Evolutionary conservation across 2,113 vertebrate species (phyloP).

Genomic region (Probosciger aterrimus): DNA sequence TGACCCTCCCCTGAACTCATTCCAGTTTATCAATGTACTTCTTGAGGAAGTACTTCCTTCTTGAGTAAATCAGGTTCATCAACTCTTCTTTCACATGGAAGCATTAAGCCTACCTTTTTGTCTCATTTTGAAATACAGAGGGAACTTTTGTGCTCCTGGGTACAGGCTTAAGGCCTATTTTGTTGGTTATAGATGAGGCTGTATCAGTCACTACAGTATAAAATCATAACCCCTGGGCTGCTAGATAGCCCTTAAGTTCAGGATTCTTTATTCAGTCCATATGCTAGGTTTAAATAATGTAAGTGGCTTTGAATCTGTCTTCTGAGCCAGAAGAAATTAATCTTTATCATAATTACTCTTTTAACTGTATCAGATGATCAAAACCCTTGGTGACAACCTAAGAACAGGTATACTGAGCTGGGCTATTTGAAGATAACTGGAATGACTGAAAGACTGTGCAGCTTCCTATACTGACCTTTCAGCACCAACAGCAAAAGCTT

Average conservation of each 20-base stretch:
- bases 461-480: background rate
- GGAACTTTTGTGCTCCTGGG: background rate
- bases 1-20: background rate
- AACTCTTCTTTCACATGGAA: background rate
- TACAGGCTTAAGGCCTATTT: background rate
- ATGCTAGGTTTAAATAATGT: conserved; percentile 31
- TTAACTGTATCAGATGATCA: background rate
- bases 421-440: background rate
- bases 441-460: background rate
- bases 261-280: background rate
- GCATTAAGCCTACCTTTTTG: background rate
- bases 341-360: background rate
- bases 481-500: background rate
- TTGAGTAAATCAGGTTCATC: background rate
- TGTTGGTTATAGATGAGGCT: background rate
- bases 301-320: background rate
- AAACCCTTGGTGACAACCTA: background rate
- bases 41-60: background rate
- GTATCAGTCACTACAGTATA: background rate
- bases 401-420: background rate
- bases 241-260: background rate
- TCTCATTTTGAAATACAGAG: background rate
- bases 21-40: background rate
- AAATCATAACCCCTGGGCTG: background rate
- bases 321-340: background rate